Conservation (phyloP, 2,113 vertebrate species). For the Lanius collurio region DNA sequence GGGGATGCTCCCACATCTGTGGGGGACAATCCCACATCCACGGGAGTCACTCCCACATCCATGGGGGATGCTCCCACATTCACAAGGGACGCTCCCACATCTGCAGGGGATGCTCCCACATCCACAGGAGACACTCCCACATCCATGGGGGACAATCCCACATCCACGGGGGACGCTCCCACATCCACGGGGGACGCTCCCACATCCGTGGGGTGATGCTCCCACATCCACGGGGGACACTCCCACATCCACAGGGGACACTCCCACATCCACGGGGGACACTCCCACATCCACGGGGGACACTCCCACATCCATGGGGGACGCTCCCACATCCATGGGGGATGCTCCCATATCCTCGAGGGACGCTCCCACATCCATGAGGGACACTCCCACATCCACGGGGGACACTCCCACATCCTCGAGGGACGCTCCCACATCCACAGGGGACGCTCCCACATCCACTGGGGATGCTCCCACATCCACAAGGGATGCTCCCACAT, state of each 20-base stretch:
- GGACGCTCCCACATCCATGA: not conserved
- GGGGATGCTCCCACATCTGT: too few species aligned
- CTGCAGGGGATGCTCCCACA: not conserved
- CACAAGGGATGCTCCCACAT: rapidly evolving
- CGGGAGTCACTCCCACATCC: not conserved
- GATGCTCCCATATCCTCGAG: not conserved
- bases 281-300: not conserved
- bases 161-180: not conserved
- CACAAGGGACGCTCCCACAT: rapidly evolving
- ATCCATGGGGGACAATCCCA: not conserved
- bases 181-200: not conserved
- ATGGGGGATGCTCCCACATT: not conserved
- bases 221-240: not conserved
- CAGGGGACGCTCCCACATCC: not conserved
- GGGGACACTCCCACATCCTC: too few species aligned
- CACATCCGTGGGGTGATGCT: not conserved
- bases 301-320: not conserved
- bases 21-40: not conserved
- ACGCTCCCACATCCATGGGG: not conserved
- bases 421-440: not conserved
- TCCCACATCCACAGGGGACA: not conserved
- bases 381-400: not conserved
- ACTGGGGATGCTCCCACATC: not conserved
- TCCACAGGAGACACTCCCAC: not conserved
- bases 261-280: not conserved